Conservation (phyloP, 1,140 invertebrate species). For the Matsumurasca onukii region DNA sequence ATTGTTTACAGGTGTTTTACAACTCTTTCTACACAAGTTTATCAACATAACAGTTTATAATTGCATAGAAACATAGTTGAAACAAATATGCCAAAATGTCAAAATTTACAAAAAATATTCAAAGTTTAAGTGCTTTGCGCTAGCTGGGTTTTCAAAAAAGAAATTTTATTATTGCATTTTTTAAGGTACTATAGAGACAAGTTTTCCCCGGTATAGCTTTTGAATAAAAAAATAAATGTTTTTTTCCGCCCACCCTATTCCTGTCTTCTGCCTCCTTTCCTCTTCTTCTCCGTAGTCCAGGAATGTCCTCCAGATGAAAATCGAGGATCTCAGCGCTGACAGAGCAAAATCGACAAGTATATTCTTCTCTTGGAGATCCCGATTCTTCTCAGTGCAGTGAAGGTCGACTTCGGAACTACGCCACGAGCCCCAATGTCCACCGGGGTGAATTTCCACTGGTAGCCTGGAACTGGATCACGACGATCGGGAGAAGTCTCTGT, state of each 20-base stretch:
- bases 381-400: neutral
- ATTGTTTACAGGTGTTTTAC: neutral
- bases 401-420: neutral
- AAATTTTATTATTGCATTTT: conserved; percentile 7
- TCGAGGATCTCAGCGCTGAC: neutral
- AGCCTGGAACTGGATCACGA: neutral
- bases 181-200: conserved; percentile 1
- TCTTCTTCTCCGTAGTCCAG: neutral
- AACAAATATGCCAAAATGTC: neutral
- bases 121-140: neutral
- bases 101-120: neutral
- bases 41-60: neutral
- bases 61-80: no score
- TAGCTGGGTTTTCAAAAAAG: neutral
- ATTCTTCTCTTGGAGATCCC: neutral
- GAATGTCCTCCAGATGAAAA: neutral
- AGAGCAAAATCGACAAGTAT: neutral
- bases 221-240: neutral
- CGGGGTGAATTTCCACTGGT: neutral
- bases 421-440: neutral
- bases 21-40: neutral
- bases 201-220: conserved; percentile 12
- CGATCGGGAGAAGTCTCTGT: neutral
- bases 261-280: neutral
- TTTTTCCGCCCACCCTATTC: neutral